These are phyloP conservation scores for Mormoops blainvillei DNA, from an alignment of 2,113 vertebrate species.

Conservation along the genomic window DNA sequence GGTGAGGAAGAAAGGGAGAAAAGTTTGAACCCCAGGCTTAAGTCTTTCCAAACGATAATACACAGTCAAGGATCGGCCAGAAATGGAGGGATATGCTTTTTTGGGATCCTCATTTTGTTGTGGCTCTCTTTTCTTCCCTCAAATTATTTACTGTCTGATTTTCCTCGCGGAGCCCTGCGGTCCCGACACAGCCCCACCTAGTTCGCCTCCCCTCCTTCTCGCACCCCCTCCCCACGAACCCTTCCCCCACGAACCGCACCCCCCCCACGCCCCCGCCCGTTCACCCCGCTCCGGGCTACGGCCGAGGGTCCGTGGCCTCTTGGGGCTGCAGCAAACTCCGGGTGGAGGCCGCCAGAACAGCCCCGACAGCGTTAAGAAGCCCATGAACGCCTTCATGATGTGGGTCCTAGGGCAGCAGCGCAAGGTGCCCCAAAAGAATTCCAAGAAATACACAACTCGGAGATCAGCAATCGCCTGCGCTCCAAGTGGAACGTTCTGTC, in stretches of 20 bases:
- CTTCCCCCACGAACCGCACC: slow-evolving; percentile 19
- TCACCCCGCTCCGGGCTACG: slow-evolving; percentile 9
- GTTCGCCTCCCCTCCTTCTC: slow-evolving; percentile 45
- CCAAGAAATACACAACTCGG: slow-evolving; percentile 94
- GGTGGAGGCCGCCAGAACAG: slow-evolving; percentile 93
- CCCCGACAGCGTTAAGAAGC: slow-evolving; percentile 95
- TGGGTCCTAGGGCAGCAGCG: slow-evolving; percentile 94
- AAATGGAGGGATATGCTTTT: slow-evolving; percentile 51
- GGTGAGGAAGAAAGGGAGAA: slow-evolving; percentile 67
- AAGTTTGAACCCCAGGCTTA: slow-evolving; percentile 77
- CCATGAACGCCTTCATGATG: slow-evolving; percentile 98
- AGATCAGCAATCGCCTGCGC: slow-evolving; percentile 98
- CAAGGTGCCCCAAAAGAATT: slow-evolving; percentile 95
- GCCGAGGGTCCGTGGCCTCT: not conserved
- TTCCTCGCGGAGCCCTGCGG: slow-evolving; percentile 68
- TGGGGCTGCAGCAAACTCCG: slow-evolving; percentile 93
- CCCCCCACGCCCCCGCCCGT: slow-evolving; percentile 83
- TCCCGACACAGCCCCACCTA: slow-evolving; percentile 66
- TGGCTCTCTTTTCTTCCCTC: slow-evolving; percentile 53
- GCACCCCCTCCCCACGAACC: too few relatives aligned
- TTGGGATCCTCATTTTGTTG: slow-evolving; percentile 46
- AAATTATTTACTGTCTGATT: slow-evolving; percentile 69
- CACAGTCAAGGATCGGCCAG: slow-evolving; percentile 42
- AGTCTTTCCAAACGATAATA: slow-evolving; percentile 70
- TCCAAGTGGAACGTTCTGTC: slow-evolving; percentile 99